Percentiles rank a stretch among this genome's conserved stretches.
Evolutionary conservation across 1,140 invertebrate species (phyloP).

Genomic region (Polypedilum vanderplanki): DNA sequence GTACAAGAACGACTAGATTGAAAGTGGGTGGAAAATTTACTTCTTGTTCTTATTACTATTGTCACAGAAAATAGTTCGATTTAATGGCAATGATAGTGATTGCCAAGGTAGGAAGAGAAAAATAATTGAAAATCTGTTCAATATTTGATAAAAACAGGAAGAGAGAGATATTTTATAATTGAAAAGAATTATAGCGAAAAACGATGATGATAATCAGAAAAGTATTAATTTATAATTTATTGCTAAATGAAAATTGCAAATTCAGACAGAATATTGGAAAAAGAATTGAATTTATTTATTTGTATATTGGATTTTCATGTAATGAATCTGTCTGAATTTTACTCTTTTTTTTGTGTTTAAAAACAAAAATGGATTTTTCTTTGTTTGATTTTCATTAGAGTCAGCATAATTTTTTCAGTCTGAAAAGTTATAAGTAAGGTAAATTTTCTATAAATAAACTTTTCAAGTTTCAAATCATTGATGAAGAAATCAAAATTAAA

Average conservation of each 20-base stretch:
- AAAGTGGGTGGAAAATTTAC: background rate
- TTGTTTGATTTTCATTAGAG: too few species aligned
- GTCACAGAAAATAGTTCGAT: background rate
- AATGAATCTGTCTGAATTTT: too few species aligned
- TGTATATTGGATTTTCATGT: too few species aligned
- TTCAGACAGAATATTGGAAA: background rate
- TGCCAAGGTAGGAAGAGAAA: background rate
- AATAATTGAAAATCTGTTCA: conserved; percentile 19
- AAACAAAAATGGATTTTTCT: too few species aligned
- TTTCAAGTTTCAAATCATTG: too few species aligned
- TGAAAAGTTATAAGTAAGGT: too few species aligned
- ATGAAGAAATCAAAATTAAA: too few species aligned
- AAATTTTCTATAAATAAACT: too few species aligned
- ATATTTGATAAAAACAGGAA: background rate
- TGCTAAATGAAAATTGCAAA: background rate
- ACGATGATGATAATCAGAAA: background rate
- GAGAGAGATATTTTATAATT: background rate
- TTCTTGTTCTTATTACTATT: background rate
- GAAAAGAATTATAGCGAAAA: too few species aligned
- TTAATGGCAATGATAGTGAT: background rate
- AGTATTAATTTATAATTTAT: conserved; percentile 7
- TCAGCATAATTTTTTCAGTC: too few species aligned
- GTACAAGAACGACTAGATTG: background rate
- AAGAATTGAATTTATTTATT: too few species aligned
- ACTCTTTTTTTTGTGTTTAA: too few species aligned